Evolutionary conservation across 37 sponge, comb jelly and placozoan genomes (phyloP).

Genomic region (Amphimedon queenslandica): DNA sequence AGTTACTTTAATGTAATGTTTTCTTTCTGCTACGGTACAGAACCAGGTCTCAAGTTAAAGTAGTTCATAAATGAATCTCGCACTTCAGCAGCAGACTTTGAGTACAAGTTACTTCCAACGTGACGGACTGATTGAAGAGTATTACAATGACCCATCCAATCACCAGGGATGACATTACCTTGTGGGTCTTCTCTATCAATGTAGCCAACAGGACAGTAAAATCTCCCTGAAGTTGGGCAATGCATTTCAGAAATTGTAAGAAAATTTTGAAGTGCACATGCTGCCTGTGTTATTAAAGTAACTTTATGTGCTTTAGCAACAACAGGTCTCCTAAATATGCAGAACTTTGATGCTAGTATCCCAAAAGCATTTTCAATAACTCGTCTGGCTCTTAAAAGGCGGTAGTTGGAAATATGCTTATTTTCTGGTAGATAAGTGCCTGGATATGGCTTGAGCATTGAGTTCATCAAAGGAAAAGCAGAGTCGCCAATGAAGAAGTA

Average conservation of each 20-base stretch:
- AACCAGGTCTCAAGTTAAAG: not conserved
- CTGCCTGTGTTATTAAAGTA: not conserved
- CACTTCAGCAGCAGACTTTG: not conserved
- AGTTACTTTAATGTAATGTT: too few relatives aligned
- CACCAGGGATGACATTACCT: not conserved
- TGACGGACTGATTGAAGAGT: not conserved
- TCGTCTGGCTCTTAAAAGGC: slow-evolving; percentile 23
- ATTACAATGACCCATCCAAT: not conserved
- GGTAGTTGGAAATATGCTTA: slow-evolving; percentile 15
- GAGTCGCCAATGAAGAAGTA: too few relatives aligned
- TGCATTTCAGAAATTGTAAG: not conserved
- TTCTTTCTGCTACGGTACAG: too few relatives aligned
- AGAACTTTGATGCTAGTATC: slow-evolving; percentile 20
- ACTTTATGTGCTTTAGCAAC: not conserved
- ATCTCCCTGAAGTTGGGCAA: not conserved
- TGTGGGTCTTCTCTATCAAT: not conserved
- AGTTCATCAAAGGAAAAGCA: slow-evolving; percentile 25
- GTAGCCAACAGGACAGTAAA: not conserved
- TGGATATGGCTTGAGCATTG: slow-evolving; percentile 29
- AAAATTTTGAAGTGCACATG: not conserved
- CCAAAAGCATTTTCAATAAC: slow-evolving; percentile 41
- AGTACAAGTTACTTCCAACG: not conserved
- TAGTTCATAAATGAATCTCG: not conserved
- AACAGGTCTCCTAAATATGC: not conserved
- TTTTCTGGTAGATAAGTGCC: slow-evolving; percentile 21